Conservation (phyloP, 2,888 invertebrate genomes). For the Argyra leucocephala region DNA sequence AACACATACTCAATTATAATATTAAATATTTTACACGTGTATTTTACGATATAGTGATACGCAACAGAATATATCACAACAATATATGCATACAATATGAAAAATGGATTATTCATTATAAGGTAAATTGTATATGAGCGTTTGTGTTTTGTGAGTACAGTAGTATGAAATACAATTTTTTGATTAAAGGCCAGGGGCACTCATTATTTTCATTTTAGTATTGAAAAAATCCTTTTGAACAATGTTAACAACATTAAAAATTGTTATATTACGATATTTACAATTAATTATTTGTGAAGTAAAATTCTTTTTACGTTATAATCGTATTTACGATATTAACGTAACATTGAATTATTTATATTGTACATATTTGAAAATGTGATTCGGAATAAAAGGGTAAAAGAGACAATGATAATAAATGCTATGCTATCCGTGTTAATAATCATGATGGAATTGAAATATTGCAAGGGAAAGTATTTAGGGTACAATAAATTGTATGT, state of each 20-base stretch:
- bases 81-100: not conserved
- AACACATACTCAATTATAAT: not conserved
- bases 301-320: not conserved
- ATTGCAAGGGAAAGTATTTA: too few species aligned
- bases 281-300: not conserved
- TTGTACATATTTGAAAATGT: too few species aligned
- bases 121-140: too few species aligned
- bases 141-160: too few species aligned
- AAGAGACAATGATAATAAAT: too few species aligned
- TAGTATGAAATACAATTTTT: too few species aligned
- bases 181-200: constrained; percentile 2
- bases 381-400: too few species aligned
- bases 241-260: too few species aligned
- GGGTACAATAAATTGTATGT: too few species aligned
- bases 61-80: not conserved
- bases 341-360: not conserved
- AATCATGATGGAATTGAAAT: too few species aligned
- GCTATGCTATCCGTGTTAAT: too few species aligned
- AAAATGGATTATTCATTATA: not conserved
- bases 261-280: not conserved
- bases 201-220: not conserved
- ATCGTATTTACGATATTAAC: not conserved
- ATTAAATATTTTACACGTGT: not conserved
- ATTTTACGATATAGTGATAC: not conserved
- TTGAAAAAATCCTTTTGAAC: too few species aligned